Conservation (phyloP, 2,888 invertebrate species). For the Erebia palarica region DNA sequence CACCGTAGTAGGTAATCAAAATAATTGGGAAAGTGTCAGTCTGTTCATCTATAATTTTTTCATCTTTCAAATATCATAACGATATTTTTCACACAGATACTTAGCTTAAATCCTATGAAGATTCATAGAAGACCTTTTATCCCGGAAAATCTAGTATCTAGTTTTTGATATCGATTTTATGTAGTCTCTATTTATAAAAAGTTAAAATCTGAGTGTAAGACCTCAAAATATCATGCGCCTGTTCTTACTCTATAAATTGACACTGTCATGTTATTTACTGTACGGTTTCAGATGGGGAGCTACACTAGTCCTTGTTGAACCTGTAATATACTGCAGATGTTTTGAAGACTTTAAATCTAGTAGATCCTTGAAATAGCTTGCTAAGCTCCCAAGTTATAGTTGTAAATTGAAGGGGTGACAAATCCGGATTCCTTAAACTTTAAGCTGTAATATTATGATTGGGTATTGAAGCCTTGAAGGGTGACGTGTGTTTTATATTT, state of each 20-base stretch:
- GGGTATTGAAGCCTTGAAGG: too few relatives aligned
- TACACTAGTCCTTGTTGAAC: constrained; percentile 28
- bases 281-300: constrained; percentile 48
- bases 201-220: background rate
- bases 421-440: background rate
- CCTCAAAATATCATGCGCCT: background rate
- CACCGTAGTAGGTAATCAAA: too few relatives aligned
- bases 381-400: background rate
- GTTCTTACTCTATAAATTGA: constrained; percentile 47
- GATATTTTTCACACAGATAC: too few relatives aligned
- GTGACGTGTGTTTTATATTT: too few relatives aligned
- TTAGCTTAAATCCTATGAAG: too few relatives aligned
- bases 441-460: background rate
- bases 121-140: too few relatives aligned
- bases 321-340: constrained; percentile 24
- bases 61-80: too few relatives aligned
- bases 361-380: constrained; percentile 19
- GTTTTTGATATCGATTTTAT: too few relatives aligned
- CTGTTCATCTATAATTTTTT: too few relatives aligned
- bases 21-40: too few relatives aligned
- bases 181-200: too few relatives aligned
- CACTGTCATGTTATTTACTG: constrained; percentile 64
- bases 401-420: constrained; percentile 11
- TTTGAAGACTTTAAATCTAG: constrained; percentile 7
- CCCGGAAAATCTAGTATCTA: too few relatives aligned